Evolutionary conservation across 2,113 vertebrate genomes (phyloP).

Genomic region (Myotis davidii): DNA sequence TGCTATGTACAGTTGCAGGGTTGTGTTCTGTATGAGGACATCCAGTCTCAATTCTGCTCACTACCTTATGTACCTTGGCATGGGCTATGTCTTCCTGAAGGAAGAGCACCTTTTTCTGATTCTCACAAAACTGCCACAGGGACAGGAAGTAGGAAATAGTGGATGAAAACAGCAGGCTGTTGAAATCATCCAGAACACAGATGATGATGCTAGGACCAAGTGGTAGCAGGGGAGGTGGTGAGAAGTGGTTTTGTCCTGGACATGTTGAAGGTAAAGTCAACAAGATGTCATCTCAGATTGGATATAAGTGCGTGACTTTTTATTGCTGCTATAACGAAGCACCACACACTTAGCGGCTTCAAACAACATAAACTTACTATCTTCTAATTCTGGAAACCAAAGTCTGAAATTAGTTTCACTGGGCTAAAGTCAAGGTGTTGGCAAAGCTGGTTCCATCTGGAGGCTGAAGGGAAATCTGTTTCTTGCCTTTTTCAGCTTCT

Average conservation of each 20-base stretch:
- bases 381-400: not conserved
- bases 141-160: not conserved
- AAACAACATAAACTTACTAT: not conserved
- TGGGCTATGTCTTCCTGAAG: not conserved
- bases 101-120: not conserved
- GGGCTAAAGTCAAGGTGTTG: not conserved
- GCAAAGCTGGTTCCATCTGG: not conserved
- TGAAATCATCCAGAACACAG: not conserved
- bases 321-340: not conserved
- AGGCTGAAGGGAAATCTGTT: not conserved
- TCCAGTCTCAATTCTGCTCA: no score
- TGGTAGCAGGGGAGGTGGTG: not conserved
- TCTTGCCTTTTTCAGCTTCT: not conserved
- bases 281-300: not conserved
- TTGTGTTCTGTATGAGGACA: not conserved
- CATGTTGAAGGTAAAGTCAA: not conserved
- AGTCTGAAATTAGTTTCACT: not conserved
- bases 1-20: no score
- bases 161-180: not conserved
- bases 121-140: not conserved
- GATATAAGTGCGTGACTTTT: not conserved
- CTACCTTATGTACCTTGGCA: not conserved
- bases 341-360: not conserved
- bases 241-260: not conserved
- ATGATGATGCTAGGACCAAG: not conserved